Evolutionary conservation across 2,797 vertebrate species (phyloP).

Genomic region (Atherinosoma microstoma): DNA sequence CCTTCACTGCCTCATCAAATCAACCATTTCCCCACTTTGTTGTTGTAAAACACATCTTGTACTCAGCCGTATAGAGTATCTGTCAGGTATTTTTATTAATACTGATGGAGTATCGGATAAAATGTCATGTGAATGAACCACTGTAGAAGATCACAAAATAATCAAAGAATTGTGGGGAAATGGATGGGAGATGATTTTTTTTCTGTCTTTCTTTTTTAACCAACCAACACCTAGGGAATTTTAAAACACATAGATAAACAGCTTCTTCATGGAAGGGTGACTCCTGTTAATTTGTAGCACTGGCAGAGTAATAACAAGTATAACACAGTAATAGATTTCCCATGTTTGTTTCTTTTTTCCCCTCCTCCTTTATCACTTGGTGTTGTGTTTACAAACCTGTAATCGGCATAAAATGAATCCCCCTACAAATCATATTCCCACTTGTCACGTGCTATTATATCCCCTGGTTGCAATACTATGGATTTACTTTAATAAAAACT

Average conservation of each 20-base stretch:
- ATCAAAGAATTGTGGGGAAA: conserved; percentile 39
- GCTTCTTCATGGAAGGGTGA: conserved; percentile 58
- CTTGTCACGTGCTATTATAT: conserved; percentile 25
- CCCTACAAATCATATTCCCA: conserved; percentile 38
- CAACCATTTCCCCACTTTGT: conserved; percentile 54
- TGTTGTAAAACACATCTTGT: conserved; percentile 48
- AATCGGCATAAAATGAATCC: conserved; percentile 40
- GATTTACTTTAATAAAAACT: conserved; percentile 61
- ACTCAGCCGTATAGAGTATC: conserved; percentile 46
- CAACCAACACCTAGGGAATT: conserved; percentile 10
- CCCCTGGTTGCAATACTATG: conserved; percentile 36
- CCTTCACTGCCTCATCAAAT: conserved; percentile 45
- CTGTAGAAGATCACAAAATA: conserved; percentile 43
- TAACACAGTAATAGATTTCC: conserved; percentile 50
- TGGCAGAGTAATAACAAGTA: conserved; percentile 49
- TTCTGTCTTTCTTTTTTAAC: no score
- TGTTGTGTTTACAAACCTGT: conserved; percentile 32
- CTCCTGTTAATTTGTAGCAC: conserved; percentile 61
- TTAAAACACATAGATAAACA: conserved; percentile 58
- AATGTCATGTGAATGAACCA: conserved; percentile 39
- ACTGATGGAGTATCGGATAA: conserved; percentile 46
- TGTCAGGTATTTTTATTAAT: conserved; percentile 63
- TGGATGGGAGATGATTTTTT: conserved; percentile 40
- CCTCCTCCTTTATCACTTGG: not conserved
- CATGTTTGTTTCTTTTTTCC: conserved; percentile 12